A percentile compares a stretch with the other conserved stretches of the same genome.
phyloP scores from a whole-genome alignment of 2,113 vertebrate species.

The Nyctibius bracteatus region DNA sequence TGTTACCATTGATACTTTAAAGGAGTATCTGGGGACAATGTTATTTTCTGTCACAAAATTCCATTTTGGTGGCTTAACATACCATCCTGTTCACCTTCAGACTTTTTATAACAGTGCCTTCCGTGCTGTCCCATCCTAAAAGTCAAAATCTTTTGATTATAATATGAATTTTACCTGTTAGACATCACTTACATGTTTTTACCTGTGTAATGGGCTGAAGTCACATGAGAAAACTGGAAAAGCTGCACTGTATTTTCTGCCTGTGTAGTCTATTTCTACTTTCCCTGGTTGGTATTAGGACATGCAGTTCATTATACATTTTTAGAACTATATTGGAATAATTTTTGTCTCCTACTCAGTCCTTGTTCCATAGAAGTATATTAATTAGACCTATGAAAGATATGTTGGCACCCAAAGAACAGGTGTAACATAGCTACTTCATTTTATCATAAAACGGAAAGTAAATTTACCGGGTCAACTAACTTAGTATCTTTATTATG shows the following conservation, averaged over 20 bases:
- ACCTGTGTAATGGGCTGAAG: neutral
- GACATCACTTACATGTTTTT: neutral
- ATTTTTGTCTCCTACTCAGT: neutral
- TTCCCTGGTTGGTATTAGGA: neutral
- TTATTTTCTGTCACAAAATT: neutral
- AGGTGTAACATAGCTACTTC: neutral
- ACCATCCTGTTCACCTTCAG: neutral
- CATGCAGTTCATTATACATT: neutral
- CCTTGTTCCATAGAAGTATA: neutral
- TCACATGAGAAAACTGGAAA: neutral
- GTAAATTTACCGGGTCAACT: neutral
- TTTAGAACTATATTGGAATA: neutral
- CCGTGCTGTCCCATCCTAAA: neutral
- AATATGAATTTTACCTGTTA: neutral
- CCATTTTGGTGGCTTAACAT: neutral
- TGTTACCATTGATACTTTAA: neutral
- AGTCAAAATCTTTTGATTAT: neutral
- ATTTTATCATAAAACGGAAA: fast-evolving
- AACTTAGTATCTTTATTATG: fast-evolving
- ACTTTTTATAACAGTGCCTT: neutral
- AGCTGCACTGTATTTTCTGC: neutral
- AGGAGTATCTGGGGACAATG: neutral
- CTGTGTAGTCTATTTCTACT: neutral
- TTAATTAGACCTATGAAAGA: neutral
- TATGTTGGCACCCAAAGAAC: neutral